These are phyloP conservation scores for Ammodramus savannarum DNA, from an alignment of 2,113 vertebrate species.

Conservation along the genomic window DNA sequence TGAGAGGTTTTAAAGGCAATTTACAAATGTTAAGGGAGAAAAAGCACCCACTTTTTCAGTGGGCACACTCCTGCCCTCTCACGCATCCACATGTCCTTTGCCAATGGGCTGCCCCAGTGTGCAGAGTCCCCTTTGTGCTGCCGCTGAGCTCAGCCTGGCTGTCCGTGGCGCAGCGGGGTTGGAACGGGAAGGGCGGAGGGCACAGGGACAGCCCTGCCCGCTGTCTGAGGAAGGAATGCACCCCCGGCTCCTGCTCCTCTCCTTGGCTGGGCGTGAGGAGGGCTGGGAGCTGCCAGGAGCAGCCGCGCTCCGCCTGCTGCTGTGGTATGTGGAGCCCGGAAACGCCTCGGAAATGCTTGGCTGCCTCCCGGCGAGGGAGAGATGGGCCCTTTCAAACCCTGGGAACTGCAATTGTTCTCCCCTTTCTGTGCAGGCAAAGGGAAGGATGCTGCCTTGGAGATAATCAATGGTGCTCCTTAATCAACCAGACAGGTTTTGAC, in stretches of 20 bases:
- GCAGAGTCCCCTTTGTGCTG: neutral
- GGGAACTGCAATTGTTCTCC: neutral
- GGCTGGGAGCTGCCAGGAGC: neutral
- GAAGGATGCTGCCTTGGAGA: neutral
- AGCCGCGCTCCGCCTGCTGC: fast-evolving
- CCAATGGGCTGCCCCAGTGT: neutral
- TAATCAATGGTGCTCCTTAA: neutral
- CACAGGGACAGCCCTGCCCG: neutral
- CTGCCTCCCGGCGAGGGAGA: neutral
- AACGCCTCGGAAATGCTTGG: fast-evolving
- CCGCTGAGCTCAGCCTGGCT: neutral
- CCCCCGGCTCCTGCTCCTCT: neutral
- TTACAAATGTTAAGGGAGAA: neutral
- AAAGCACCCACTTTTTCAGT: neutral
- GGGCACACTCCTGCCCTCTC: fast-evolving
- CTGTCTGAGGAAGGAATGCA: too few relatives aligned
- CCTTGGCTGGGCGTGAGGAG: fast-evolving
- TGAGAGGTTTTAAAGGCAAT: neutral
- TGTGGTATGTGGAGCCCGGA: neutral
- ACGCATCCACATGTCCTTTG: fast-evolving
- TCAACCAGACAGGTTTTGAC: neutral
- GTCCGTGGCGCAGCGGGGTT: neutral
- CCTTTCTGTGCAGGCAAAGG: neutral
- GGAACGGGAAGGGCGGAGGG: neutral
- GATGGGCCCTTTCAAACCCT: neutral